phyloP scores from a whole-genome alignment of 2,113 vertebrate genomes.

The Microcebus jonahi region DNA sequence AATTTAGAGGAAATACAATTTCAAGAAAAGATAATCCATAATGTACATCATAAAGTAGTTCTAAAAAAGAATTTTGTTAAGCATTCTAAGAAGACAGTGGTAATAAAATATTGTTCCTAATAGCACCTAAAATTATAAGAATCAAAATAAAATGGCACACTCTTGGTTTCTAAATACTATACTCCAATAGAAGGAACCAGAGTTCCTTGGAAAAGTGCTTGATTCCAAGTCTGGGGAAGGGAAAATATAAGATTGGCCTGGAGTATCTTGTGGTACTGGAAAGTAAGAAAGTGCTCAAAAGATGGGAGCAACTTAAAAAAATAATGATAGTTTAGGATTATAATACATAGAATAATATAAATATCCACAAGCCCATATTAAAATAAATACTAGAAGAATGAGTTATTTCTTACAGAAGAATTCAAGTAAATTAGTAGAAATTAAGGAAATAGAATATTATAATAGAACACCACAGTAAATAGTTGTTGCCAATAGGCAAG shows the following conservation, averaged over 20 bases:
- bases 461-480: background rate
- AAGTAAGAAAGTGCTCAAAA: background rate
- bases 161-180: conserved; percentile 40
- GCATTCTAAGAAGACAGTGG: background rate
- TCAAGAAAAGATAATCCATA: conserved; percentile 4
- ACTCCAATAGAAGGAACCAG: background rate
- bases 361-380: background rate
- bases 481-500: background rate
- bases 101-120: background rate
- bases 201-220: background rate
- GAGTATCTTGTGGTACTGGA: background rate
- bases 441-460: background rate
- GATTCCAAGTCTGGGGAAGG: background rate
- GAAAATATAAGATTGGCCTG: background rate
- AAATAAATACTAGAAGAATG: background rate
- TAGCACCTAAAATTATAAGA: conserved; percentile 20
- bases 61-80: conserved; percentile 1
- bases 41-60: background rate
- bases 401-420: conserved; percentile 19
- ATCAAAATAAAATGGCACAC: background rate
- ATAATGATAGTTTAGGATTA: conserved; percentile 2
- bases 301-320: background rate
- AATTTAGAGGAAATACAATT: conserved; percentile 42
- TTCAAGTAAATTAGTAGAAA: conserved; percentile 31
- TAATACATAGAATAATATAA: background rate